Base-by-base conservation (phyloP, 2,888 invertebrate species). In the Thalpophila matura region DNA sequence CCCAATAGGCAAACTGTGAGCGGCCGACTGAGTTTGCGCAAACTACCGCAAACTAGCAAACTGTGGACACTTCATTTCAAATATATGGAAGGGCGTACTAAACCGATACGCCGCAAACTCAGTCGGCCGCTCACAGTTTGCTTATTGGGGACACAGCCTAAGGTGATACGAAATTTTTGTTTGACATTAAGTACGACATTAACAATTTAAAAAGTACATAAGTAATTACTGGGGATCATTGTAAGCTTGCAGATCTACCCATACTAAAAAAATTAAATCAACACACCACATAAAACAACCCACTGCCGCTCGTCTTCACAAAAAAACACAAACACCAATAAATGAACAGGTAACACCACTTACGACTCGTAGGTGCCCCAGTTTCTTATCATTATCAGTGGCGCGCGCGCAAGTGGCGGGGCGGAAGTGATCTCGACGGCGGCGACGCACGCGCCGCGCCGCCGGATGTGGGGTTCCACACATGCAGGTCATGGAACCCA, bases 401-500 rank as follows among this genome's bases (percentile, higher is more conserved):
- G 85, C 82, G 82, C 84, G 65, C 76, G 81, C 83, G 84, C 84
- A 72, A 79, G 77, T 74, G 72, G 51, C 65, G 65, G 58, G 51
- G 51, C 89, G 92, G 91, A 92, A 91, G 86, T 86, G 86, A 90
- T 91, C 91, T 91, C 88, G 87, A 77, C 86, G 73, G 43, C 60
- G 74, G 74, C 85, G 74, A 68, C 80, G 83, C 83, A 78, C 82
- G 81, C 81, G 82, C 87, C 79, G 59, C 45, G 10, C 46, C 59
- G 35, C 83, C 88, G 92, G 92, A 91, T 90, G 85, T 84, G 78
- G 80, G 78, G 73, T 71, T 80, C 84, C 76, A 77, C 72, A 72
- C 81, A 74, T 69, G 74, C 84, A 81, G 91, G 92, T 93, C 93
- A 89, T 85, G 87, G 89, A 92, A 91, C 91, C 86, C 87, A 83